A percentile compares a stretch with the other conserved stretches of the same genome.
Evolutionary conservation across 2,888 invertebrate genomes (phyloP).

Genomic region (Sarcophaga variegata): DNA sequence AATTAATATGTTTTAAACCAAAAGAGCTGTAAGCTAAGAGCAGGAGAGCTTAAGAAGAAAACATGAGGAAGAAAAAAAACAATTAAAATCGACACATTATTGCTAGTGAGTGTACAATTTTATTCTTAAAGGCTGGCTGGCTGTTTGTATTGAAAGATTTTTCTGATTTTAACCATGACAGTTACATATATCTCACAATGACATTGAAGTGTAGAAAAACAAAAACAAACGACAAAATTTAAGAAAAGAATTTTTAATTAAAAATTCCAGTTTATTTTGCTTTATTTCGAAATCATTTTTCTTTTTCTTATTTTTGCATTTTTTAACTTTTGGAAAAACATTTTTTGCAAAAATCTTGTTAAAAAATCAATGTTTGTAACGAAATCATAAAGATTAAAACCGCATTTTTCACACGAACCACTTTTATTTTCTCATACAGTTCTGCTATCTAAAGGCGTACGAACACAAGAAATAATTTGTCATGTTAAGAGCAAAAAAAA

Average conservation of each 20-base stretch:
- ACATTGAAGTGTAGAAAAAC: not conserved
- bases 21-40: not conserved
- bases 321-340: not conserved
- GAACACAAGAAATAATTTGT: conserved; percentile 13
- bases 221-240: too few relatives aligned
- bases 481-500: conserved; percentile 19
- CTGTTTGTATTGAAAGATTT: too few relatives aligned
- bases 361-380: conserved; percentile 21
- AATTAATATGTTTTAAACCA: conserved; percentile 9
- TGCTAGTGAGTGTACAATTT: too few relatives aligned
- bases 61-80: not conserved
- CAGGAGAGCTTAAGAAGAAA: not conserved
- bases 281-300: not conserved
- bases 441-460: not conserved
- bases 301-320: not conserved
- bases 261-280: not conserved
- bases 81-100: conserved; percentile 2
- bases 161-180: conserved; percentile 1
- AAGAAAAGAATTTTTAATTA: not conserved
- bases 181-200: not conserved
- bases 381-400: conserved; percentile 49
- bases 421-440: not conserved
- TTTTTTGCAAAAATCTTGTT: not conserved
- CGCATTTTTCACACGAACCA: conserved; percentile 36
- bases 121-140: too few relatives aligned